Evolutionary conservation across 2,888 invertebrate species (phyloP), one percentile per base, ranked within the genome.

Genomic region (Girardia tigrina): DNA sequence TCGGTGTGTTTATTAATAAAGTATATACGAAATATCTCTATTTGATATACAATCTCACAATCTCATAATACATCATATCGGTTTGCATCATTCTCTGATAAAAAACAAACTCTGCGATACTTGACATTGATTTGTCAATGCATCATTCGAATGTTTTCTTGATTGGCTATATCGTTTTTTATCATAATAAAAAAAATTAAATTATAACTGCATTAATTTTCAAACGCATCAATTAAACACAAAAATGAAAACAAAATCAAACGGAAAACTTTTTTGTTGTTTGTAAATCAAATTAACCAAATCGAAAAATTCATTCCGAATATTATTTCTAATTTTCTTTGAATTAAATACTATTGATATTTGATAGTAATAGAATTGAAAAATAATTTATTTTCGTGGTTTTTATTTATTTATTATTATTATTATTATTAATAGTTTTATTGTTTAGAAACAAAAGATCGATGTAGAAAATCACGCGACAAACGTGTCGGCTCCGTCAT

Each of bases 61-160:
- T 20, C n/a, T 56, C 4, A 56, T 12, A 16, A 20, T 4, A 20
- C 56, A 20, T 2, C 23, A n/a, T 56, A 23, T 56, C n/a, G 23
- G 56, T n/a, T 56, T 56, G 56, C 23, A 56, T 56, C n/a, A 20
- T 6, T 16, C n/a, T 8, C n/a, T 20, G n/a, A 56, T n/a, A n/a
- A 8, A 20, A n/a, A 56, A 56, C 2, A n/a, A 56, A 20, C n/a
- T 16, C n/a, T 56, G 56, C 56, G 56, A 20, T 56, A 20, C 56
- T 56, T 56, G 56, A 56, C 56, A 56, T 56, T 56, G 56, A 56
- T 56, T 56, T 56, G 56, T 56, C 56, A 56, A 56, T 56, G 56
- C 56, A 56, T 56, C 56, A 56, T 56, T 20, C 56, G 4, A 23
- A 56, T 20, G 23, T 56, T 56, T 56, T 56, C 56, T 56, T 56